These are phyloP conservation scores for Sylvia atricapilla DNA, from an alignment of 2,113 vertebrate genomes.

Conservation along the genomic window DNA sequence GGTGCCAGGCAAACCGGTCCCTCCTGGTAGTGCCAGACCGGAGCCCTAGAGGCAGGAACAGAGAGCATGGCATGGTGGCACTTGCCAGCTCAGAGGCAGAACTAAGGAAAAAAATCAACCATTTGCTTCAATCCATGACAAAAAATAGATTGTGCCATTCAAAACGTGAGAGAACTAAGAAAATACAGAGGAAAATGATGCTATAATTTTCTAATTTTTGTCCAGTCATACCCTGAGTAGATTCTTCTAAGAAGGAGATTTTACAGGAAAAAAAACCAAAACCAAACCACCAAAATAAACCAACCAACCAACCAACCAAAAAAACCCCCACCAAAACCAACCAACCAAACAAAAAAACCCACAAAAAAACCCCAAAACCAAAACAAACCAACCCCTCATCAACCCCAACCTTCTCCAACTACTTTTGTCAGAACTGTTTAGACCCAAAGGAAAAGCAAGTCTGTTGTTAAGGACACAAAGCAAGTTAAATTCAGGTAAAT, in stretches of 20 bases:
- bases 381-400: not conserved
- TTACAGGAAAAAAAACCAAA: not conserved
- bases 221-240: not conserved
- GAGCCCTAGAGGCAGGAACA: not conserved
- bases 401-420: not conserved
- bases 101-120: not conserved
- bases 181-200: not conserved
- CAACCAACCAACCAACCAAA: no score
- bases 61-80: not conserved
- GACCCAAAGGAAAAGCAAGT: not conserved
- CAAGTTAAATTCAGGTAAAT: not conserved
- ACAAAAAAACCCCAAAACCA: not conserved
- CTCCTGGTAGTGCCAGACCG: not conserved
- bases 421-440: not conserved
- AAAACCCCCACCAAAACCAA: no score
- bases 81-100: not conserved
- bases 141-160: not conserved
- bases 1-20: not conserved
- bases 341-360: not conserved
- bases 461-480: not conserved
- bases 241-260: not conserved
- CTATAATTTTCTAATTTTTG: not conserved
- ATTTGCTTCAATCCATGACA: not conserved
- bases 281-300: not conserved
- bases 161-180: not conserved